Evolutionary conservation across 2,797 vertebrate genomes (phyloP), one percentile per base, ranked within the genome.

Genomic region (Cercopithecus diana): DNA sequence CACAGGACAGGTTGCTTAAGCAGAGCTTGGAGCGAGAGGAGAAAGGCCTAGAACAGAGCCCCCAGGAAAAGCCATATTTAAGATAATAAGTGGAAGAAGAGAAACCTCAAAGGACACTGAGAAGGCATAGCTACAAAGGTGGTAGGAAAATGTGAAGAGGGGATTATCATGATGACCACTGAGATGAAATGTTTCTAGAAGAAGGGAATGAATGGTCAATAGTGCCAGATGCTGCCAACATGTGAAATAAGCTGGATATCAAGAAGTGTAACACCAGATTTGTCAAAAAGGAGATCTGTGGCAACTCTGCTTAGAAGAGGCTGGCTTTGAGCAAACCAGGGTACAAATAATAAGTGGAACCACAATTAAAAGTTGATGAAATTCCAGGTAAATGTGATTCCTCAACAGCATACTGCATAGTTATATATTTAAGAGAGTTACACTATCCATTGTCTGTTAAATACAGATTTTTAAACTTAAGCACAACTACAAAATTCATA

Each of bases 391-490:
- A 90, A 93, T 96, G 36, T 79, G 93, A 97, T 97, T 86, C 92
- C 87, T 98, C 96, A 97, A 88, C 70, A 98, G 57, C 93, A 97
- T 52, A 92, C 98, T 98, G 98, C 92, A 97, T 97, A 98, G 98
- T 97, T 96, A 94, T 95, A 96, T 83, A 88, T 96, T 95, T 97
- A 96, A 98, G 95, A 97, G 76, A 97, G 95, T 98, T 98, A 96
- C 89, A 97, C 89, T 97, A 97, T 98, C 92, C 98, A 97, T 97
- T 95, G 94, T 98, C 96, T 98, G 92, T 98, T 98, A 98, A 98
- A 96, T 97, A 97, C 85, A 98, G 96, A 97, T 97, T 98, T 98
- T 98, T 98, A 98, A 98, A 96, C 95, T 97, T 97, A 96, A n/a
- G 95, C 97, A 95, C 45, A 95, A 86, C 84, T 95, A 97, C 92